Evolutionary conservation across 2,113 vertebrate genomes (phyloP), one percentile per base, ranked within the genome.

Genomic region (Meles meles): DNA sequence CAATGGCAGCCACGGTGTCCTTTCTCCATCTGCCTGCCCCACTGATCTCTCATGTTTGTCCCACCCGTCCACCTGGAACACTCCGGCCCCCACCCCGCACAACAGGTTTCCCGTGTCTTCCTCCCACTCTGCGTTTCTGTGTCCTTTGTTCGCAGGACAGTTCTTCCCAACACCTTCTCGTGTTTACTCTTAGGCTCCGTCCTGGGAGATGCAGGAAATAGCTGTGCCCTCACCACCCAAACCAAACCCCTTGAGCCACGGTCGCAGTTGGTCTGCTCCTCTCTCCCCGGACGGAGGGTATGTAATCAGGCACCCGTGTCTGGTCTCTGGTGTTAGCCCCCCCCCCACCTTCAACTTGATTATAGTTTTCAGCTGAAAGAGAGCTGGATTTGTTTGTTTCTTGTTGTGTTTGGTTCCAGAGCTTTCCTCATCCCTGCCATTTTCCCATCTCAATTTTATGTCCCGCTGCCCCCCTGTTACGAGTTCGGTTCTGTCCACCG

Each of bases 111-210:
- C 29, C 18, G 49, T 0, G 2, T 61, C 76, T 21, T 57, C 25
- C 49, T 27, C 14, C 31, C 25, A 21, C 25, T 42, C 29, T 34
- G 31, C 3, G 15, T 2, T 34, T 34, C 63, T 20, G 12, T 1
- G 1, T 18, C 27, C 80, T 37, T 31, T 2, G 3, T 12, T 55
- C 31, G 1, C 59, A 37, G 34, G 34, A 11, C 20, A 10, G 31
- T 1, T 27, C 57, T 47, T 63, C 79, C 15, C 80, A 5, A 2
- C 4, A 7, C 5, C 12, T 11, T 31, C 3, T 29, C 2, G 0
- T 11, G 31, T 20, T 5, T 10, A 17, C 15, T 67, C 3, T 31
- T 1, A 23, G 1, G 0, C 9, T 27, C 39, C 42, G 4, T 14
- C 59, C 37, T 7, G 31, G 23, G 0, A 39, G 5, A 0, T 21